Conservation (phyloP, 2,113 vertebrate genomes). For the Percina caprodes region DNA sequence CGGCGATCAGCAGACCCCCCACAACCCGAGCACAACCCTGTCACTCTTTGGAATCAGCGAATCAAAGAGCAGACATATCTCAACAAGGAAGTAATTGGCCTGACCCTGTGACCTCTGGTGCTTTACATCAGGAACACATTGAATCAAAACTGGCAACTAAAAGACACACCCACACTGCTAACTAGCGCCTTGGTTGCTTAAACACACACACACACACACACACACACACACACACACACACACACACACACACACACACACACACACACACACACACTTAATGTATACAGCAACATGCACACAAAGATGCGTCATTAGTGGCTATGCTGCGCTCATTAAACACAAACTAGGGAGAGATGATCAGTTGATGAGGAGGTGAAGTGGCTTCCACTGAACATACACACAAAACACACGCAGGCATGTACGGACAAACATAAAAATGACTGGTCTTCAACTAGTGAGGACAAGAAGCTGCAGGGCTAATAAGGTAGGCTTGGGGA, state of each 20-base stretch:
- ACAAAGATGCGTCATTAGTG: constrained; percentile 75
- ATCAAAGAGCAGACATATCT: constrained; percentile 91
- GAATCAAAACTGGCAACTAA: constrained; percentile 84
- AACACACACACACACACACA: no score
- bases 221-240: no score
- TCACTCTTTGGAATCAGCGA: constrained; percentile 90
- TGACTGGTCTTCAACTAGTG: constrained; percentile 54
- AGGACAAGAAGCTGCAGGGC: constrained; percentile 64
- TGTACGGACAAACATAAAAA: constrained; percentile 56
- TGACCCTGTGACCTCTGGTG: constrained; percentile 91
- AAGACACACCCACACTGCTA: constrained; percentile 96
- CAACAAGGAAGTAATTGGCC: constrained; percentile 96
- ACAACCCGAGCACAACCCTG: constrained; percentile 75
- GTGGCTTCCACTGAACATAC: constrained; percentile 58
- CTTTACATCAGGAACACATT: constrained; percentile 88
- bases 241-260: constrained; percentile 31
- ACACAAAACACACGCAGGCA: constrained; percentile 47
- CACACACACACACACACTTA: constrained; percentile 47
- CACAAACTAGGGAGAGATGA: constrained; percentile 76
- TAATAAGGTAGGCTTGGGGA: constrained; percentile 71
- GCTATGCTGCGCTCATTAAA: constrained; percentile 91
- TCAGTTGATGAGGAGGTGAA: constrained; percentile 73
- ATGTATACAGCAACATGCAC: constrained; percentile 53
- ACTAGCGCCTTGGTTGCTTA: constrained; percentile 86
- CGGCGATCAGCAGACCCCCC: constrained; percentile 83